Percentiles rank a stretch among this genome's conserved stretches.
Conservation (phyloP, 2,113 vertebrate genomes). For the Pipa parva region DNA sequence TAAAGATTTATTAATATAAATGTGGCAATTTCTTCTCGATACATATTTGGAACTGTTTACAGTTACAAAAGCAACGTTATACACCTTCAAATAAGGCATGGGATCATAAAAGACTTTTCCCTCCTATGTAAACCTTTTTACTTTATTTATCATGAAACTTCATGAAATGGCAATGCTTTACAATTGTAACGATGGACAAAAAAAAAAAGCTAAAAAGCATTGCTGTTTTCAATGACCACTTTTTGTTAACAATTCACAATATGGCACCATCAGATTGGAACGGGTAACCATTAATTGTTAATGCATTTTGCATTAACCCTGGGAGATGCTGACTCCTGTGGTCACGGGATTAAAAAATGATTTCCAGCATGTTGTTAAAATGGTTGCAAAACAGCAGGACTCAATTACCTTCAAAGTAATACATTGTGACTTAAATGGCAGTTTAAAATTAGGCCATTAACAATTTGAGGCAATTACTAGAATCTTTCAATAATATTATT, state of each 20-base stretch:
- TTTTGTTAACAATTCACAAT: conserved; percentile 10
- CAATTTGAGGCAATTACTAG: conserved; percentile 39
- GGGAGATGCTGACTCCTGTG: conserved; percentile 19
- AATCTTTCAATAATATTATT: conserved; percentile 39
- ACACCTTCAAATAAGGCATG: not conserved
- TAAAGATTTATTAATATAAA: too few relatives aligned
- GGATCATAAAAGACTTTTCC: not conserved
- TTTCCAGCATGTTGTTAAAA: conserved; percentile 38
- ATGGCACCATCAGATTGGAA: not conserved
- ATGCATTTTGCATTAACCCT: conserved; percentile 41
- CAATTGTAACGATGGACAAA: not conserved
- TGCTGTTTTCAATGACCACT: conserved; percentile 16
- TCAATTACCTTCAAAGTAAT: conserved; percentile 29
- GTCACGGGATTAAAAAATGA: conserved; percentile 31
- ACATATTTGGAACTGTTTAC: not conserved
- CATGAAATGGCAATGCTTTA: not conserved
- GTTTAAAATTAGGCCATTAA: conserved; percentile 42
- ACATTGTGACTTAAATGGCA: conserved; percentile 25
- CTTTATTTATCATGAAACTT: not conserved
- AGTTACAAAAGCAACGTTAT: not conserved
- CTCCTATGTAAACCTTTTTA: not conserved
- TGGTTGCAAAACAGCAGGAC: conserved; percentile 33
- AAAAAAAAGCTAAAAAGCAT: not conserved
- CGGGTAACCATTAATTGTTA: conserved; percentile 29
- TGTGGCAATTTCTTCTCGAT: too few relatives aligned